Evolutionary conservation across 2,888 invertebrate genomes (phyloP).

Genomic region (Lymantria dispar): DNA sequence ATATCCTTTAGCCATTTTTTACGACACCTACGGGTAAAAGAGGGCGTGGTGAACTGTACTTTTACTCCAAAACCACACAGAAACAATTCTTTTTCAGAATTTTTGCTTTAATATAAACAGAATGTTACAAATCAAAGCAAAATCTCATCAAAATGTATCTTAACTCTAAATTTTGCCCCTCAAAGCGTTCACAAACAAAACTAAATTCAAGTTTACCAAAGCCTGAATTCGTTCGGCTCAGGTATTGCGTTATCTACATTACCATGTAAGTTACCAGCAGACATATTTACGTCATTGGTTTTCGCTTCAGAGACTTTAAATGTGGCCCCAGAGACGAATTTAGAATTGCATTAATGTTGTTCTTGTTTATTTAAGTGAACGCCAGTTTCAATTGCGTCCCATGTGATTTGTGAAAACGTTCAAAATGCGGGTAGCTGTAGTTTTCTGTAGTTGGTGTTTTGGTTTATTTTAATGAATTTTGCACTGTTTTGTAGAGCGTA

Average conservation of each 20-base stretch:
- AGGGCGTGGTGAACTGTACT: too few species aligned
- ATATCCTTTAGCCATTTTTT: too few species aligned
- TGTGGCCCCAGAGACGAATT: slow-evolving; percentile 50
- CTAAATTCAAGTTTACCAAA: slow-evolving; percentile 4
- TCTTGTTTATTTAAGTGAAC: slow-evolving; percentile 35
- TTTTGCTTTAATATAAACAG: too few species aligned
- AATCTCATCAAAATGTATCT: too few species aligned
- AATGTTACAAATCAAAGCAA: too few species aligned
- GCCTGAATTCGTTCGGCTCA: slow-evolving; percentile 4
- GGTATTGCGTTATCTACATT: slow-evolving; percentile 14
- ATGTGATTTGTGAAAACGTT: slow-evolving; percentile 22
- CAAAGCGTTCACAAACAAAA: too few species aligned
- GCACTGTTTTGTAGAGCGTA: slow-evolving; percentile 6
- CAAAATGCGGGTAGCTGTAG: slow-evolving; percentile 6
- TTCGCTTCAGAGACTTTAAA: slow-evolving; percentile 38
- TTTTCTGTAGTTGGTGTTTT: slow-evolving; percentile 7
- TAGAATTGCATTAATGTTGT: slow-evolving; percentile 34
- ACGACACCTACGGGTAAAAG: too few species aligned
- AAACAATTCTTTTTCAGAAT: too few species aligned
- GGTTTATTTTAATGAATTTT: slow-evolving; percentile 12
- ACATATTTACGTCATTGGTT: slow-evolving; percentile 50
- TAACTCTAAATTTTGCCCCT: too few species aligned
- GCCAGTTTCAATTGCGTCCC: slow-evolving; percentile 31
- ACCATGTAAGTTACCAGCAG: slow-evolving; percentile 15
- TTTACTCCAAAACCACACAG: too few species aligned